Evolutionary conservation across 2,797 vertebrate species (phyloP), one percentile per base, ranked within the genome.

Genomic region (Nannoperca obscura): DNA sequence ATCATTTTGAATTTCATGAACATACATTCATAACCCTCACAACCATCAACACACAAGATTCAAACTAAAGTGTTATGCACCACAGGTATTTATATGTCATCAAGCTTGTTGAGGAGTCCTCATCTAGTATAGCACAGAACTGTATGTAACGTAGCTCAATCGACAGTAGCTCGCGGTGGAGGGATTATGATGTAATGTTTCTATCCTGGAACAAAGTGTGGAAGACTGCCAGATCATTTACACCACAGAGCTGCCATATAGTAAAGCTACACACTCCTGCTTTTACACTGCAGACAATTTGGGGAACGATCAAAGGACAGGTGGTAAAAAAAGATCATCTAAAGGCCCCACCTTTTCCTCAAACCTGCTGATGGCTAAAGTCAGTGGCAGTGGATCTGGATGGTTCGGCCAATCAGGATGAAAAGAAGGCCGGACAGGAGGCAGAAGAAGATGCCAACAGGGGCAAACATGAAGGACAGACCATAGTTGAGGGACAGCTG

Each of bases 381-480:
- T 93, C 80, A 98, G 83, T 95, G 90, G 76, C 88, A 94, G 73
- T 97, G 95, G 61, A 94, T 83, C 79, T 96, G 94, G 89, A 98
- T 93, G 55, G 96, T 91, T 79, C 95, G 95, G 0, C 97, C 98
- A n/a, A 99, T 95, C 49, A 98, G 87, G 15, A 98, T 90, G 80
- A 99, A 99, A 4, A 99, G 95, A 77, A 99, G 93, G 66, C 98
- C 98, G 9, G 98, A 91, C 61, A 99, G 91, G 49, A 99, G 78
- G 87, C 95, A 95, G 93, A 99, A 99, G 92, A 99, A 95, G 78
- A 96, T 95, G 58, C 98, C 98, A 6, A 97, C 60, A 1, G 97
- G 97, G 53, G 98, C 98, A 71, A 99, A 91, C 89, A 99, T 97
- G 92, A 99, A 99, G 0, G 98, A 98, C 92, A 97, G 96, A 55